Evolutionary conservation across 2,113 vertebrate genomes (phyloP), one percentile per base, ranked within the genome.

Genomic region (Emydocephalus ijimae): DNA sequence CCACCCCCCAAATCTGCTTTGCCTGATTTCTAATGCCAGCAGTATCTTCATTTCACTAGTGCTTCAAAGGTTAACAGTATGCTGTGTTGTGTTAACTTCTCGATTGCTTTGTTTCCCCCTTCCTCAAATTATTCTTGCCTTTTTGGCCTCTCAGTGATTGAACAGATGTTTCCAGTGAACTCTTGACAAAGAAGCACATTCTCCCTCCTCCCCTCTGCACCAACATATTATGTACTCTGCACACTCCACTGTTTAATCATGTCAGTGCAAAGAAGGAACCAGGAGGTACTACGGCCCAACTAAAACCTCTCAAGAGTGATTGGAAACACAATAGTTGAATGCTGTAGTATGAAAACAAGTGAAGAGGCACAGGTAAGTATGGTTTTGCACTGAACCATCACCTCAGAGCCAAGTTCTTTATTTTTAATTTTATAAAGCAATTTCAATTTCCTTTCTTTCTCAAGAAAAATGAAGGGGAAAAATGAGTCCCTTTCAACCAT

Each of bases 261-360:
- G 56, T 59, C 34, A 61, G 54, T 94, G 93, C 91, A 85, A 89
- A 91, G 92, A 91, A 95, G 91, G 89, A 86, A 92, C 92, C 88
- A 92, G 20, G 52, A 94, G 93, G 86, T 87, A 92, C 86, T 26
- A 93, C 26, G 89, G 81, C 93, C 55, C 90, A 87, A 92, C 86
- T 95, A 91, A 95, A 96, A 94, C 90, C 92, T 94, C 93, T 91
- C 91, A 92, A 95, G 93, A 91, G 91, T 85, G 0, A 0, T 39
- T 95, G 92, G 94, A 96, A 97, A 94, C 88, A 89, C 86, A 92
- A 91, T 85, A 93, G 91, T 89, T 95, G 90, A 93, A 94, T 88
- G 52, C 74, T 0, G 89, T 57, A 52, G 90, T 89, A 93, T 93
- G 94, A 59, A 88, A 93, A 89, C 89, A 91, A 93, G 91, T 92